Base-by-base conservation (phyloP, 2,113 vertebrate genomes). In the Caranx melampygus region DNA sequence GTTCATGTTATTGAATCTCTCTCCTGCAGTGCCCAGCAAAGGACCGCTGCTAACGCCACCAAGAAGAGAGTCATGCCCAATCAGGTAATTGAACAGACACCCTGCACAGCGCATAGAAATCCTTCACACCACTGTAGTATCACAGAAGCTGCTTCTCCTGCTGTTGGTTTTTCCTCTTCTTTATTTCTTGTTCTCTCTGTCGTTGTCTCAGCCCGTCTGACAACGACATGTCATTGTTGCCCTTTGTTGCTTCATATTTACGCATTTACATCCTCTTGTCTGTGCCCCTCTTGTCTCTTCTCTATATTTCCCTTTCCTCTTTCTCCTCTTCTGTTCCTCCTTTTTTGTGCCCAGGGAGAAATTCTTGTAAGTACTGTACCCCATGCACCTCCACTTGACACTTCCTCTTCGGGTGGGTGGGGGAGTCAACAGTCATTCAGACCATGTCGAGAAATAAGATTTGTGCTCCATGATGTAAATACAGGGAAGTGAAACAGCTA, bases 1-100 rank as follows among this genome's bases (percentile, higher is more conserved):
- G 18, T 62, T 68, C 2, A 58, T 51, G 18, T 81, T 62, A 13
- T 31, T 66, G 37, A 72, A 34, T 76, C 5, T 84, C 21, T 72
- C n/a, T 81, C 54, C 51, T 89, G 3, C 91, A 99, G 98, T 6
- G 98, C 98, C 0, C 98, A 99, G 91, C 97, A 98, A 76, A 92
- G 97, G 87, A 98, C 90, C 45, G 95, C 90, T 21, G 86, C 96
- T 0, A 96, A 96, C 31, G 93, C 94, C 40, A 97, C 95, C 88
- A 99, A 99, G 96, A 99, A 99, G 89, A 95, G 97, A 66, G 96
- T 97, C 8, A 94, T 99, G 86, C 97, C 97, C 0, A 99, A 99
- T 59, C 98, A 99, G 98, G 94, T 95, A 78, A 75, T n/a, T 45
- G 33, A 55, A 14, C 63, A 57, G 10, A 61, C 2, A 34, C 57